Conservation (phyloP, 2,888 invertebrate species). For the Teleogryllus oceanicus region DNA sequence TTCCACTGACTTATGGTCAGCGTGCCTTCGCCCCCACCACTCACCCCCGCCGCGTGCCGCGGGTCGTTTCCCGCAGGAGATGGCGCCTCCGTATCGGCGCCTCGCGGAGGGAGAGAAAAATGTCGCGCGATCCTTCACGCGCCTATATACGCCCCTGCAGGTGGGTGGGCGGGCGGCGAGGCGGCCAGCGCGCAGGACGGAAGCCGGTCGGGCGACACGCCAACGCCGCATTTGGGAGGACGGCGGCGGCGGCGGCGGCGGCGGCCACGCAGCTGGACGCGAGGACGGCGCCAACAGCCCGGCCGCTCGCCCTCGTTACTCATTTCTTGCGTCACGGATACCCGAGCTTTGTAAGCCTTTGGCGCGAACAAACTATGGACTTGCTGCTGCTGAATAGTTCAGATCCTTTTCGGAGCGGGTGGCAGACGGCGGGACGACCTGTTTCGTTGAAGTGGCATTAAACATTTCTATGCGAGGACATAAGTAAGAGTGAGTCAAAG, state of each 20-base stretch:
- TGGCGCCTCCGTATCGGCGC: too few species aligned
- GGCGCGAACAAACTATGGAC: too few species aligned
- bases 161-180: not conserved
- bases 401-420: too few species aligned
- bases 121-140: not conserved
- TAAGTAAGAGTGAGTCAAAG: too few species aligned
- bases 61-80: too few species aligned
- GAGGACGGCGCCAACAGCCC: not conserved
- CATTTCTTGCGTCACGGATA: not conserved
- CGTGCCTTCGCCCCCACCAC: too few species aligned
- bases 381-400: too few species aligned
- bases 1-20: too few species aligned
- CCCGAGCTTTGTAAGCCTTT: not conserved
- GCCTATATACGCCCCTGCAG: not conserved
- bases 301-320: not conserved
- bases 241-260: not conserved
- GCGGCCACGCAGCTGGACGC: not conserved
- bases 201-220: not conserved
- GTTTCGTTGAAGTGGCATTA: too few species aligned
- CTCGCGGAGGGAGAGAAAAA: not conserved
- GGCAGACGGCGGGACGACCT: too few species aligned
- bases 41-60: too few species aligned
- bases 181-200: not conserved
- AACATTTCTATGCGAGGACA: too few species aligned
- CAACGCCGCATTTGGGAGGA: constrained; percentile 4